Percentiles rank a stretch among this genome's conserved stretches.
These are phyloP conservation scores for Matsumurasca onukii DNA, from an alignment of 1,140 invertebrate genomes.

Conservation along the genomic window DNA sequence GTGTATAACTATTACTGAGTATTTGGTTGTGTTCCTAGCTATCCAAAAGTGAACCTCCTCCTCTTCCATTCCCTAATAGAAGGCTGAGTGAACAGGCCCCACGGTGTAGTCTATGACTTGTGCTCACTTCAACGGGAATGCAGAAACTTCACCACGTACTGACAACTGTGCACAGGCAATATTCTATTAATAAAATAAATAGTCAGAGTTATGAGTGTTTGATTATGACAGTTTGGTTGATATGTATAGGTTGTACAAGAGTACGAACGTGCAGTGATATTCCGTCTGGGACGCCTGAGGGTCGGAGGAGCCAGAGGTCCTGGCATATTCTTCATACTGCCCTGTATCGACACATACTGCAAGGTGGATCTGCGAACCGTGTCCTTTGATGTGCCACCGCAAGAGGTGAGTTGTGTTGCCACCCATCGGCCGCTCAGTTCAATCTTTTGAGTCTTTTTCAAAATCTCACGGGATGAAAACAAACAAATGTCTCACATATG, in stretches of 20 bases:
- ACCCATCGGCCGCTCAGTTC: neutral
- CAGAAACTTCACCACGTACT: too few relatives aligned
- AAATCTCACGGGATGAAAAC: too few relatives aligned
- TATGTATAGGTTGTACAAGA: constrained; percentile 76
- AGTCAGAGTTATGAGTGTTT: neutral
- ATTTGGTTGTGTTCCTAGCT: too few relatives aligned
- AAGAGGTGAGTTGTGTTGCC: constrained; percentile 65
- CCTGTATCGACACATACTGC: constrained; percentile 88
- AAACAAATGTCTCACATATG: too few relatives aligned
- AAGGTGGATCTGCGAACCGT: constrained; percentile 83
- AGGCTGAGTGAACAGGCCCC: too few relatives aligned
- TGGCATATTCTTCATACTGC: constrained; percentile 84
- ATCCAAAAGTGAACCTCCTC: too few relatives aligned
- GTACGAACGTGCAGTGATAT: constrained; percentile 77
- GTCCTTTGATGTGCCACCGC: constrained; percentile 81
- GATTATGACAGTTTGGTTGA: neutral
- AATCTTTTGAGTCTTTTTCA: too few relatives aligned
- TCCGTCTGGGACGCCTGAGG: constrained; percentile 69
- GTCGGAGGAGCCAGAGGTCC: constrained; percentile 77
- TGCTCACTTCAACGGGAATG: too few relatives aligned
- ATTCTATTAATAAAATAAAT: neutral
- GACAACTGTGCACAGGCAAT: neutral
- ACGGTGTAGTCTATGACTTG: too few relatives aligned
- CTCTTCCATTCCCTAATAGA: too few relatives aligned
- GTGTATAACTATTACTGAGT: too few relatives aligned